Conservation (phyloP, 1,140 invertebrate species). For the Zeugodacus cucurbitae region DNA sequence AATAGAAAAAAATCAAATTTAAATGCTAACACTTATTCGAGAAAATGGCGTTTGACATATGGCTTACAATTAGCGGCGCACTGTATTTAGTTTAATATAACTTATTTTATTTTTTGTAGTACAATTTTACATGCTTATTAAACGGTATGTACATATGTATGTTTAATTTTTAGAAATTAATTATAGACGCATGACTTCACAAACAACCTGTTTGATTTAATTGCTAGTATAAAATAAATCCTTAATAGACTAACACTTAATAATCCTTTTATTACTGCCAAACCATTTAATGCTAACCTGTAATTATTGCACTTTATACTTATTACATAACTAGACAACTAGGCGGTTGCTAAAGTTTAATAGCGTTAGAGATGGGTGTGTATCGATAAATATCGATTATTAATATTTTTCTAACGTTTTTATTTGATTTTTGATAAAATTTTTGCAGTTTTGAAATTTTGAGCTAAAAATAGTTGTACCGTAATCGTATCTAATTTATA, state of each 20-base stretch:
- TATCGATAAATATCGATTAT: too few relatives aligned
- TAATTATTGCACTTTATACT: neutral
- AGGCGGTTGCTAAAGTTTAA: too few relatives aligned
- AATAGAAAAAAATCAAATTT: neutral
- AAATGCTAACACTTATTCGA: neutral
- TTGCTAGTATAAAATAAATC: neutral
- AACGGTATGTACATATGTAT: neutral
- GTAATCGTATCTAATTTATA: too few relatives aligned
- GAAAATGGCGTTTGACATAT: neutral
- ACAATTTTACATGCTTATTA: neutral
- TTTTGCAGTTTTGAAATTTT: too few relatives aligned
- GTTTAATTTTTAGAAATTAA: neutral
- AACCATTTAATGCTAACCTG: neutral
- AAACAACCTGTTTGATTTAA: neutral
- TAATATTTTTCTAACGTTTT: too few relatives aligned
- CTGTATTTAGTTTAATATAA: neutral
- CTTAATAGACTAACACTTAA: neutral
- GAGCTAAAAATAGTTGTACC: too few relatives aligned
- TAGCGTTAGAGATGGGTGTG: too few relatives aligned
- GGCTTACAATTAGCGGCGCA: neutral
- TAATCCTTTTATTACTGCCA: constrained; percentile 1
- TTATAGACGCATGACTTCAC: neutral
- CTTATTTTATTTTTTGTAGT: neutral
- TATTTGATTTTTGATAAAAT: too few relatives aligned
- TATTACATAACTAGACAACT: neutral